Evolutionary conservation across 2,113 vertebrate species (phyloP).

Genomic region (Cynoglossus semilaevis): DNA sequence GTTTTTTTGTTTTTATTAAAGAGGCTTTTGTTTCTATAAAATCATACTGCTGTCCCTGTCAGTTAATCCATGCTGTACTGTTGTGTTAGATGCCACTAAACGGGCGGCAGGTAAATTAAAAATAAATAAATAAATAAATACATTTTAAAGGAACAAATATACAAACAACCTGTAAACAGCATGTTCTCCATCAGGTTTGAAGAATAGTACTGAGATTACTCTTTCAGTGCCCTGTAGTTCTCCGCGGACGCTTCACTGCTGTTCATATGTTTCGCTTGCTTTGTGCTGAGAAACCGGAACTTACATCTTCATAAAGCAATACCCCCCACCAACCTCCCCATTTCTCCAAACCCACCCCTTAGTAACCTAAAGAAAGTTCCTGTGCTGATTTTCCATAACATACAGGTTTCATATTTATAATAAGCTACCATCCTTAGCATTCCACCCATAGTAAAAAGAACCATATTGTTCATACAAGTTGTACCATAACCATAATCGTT

Average conservation of each 20-base stretch:
- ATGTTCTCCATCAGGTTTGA: constrained; percentile 66
- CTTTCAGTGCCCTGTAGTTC: constrained; percentile 65
- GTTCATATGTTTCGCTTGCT: constrained; percentile 65
- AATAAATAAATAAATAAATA: constrained; percentile 63
- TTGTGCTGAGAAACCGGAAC: constrained; percentile 83
- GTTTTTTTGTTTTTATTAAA: constrained; percentile 31
- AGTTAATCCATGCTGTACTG: constrained; percentile 75
- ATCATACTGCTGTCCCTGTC: constrained; percentile 73
- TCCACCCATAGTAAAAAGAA: constrained; percentile 80
- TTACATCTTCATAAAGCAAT: constrained; percentile 75
- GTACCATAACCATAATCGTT: constrained; percentile 74
- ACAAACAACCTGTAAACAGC: constrained; percentile 73
- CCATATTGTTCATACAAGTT: constrained; percentile 78
- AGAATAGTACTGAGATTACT: constrained; percentile 72
- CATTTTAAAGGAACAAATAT: constrained; percentile 25
- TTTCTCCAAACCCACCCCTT: constrained; percentile 50
- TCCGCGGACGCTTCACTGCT: constrained; percentile 65
- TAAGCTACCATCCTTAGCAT: constrained; percentile 83
- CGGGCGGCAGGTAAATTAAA: constrained; percentile 9
- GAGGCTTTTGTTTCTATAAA: constrained; percentile 56
- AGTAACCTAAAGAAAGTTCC: constrained; percentile 73
- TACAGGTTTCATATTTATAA: constrained; percentile 84
- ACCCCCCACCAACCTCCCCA: constrained; percentile 1
- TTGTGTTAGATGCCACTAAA: constrained; percentile 58
- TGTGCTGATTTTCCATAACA: constrained; percentile 81